phyloP scores from a whole-genome alignment of 2,797 vertebrate genomes.

The Mormyrops boulengeri region DNA sequence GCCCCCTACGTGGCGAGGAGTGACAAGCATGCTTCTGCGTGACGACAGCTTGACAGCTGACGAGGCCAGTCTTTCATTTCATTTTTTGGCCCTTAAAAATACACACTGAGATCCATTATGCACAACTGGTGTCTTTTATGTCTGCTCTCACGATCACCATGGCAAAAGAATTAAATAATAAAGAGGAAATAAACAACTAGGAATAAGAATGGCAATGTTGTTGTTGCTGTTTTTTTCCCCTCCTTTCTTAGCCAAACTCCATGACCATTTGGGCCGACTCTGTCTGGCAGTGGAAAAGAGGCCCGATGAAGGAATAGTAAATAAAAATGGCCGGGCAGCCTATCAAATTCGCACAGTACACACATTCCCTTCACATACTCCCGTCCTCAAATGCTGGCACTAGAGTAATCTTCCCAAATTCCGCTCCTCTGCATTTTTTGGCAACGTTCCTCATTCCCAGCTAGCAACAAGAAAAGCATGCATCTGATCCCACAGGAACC shows the following conservation, averaged over 20 bases:
- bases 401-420: not conserved
- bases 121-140: not conserved
- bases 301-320: conserved; percentile 41
- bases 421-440: not conserved
- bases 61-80: conserved; percentile 28
- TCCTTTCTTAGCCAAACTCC: conserved; percentile 32
- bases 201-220: conserved; percentile 25
- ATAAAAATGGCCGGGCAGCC: conserved; percentile 36
- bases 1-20: conserved; percentile 31
- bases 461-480: not conserved
- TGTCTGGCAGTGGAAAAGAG: conserved; percentile 45
- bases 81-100: not conserved
- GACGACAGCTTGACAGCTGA: conserved; percentile 45
- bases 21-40: conserved; percentile 49
- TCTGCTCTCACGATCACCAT: conserved; percentile 25
- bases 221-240: conserved; percentile 24
- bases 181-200: conserved; percentile 30
- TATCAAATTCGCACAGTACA: conserved; percentile 34
- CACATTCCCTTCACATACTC: conserved; percentile 1
- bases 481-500: not conserved
- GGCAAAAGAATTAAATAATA: conserved; percentile 43
- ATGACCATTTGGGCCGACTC: conserved; percentile 38
- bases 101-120: not conserved
- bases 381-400: not conserved
- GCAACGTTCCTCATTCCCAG: not conserved